phyloP scores from a whole-genome alignment of 2,797 vertebrate species.

The Malacoctenus gilli region DNA sequence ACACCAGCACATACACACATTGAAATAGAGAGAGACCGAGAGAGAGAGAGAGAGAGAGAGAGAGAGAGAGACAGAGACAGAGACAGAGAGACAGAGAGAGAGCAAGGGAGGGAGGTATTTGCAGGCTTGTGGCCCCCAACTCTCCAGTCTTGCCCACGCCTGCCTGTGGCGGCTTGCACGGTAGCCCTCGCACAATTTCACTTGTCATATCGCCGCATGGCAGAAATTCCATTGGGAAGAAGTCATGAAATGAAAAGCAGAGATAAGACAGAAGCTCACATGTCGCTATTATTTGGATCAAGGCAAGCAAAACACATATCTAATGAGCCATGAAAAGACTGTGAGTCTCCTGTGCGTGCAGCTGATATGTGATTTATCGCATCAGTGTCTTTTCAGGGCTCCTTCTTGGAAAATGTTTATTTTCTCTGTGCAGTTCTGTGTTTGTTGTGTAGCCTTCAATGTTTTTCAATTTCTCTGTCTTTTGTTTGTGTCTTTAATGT shows the following conservation, averaged over 20 bases:
- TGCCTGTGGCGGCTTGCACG: slow-evolving; percentile 63
- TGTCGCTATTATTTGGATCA: slow-evolving; percentile 26
- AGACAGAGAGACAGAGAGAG: slow-evolving; percentile 31
- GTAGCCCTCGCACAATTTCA: slow-evolving; percentile 26
- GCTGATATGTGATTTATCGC: too few species aligned
- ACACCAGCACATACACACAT: slow-evolving; percentile 34
- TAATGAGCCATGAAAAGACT: slow-evolving; percentile 14
- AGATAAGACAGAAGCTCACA: slow-evolving; percentile 18
- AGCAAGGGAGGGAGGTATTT: slow-evolving; percentile 58
- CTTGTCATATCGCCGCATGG: slow-evolving; percentile 56
- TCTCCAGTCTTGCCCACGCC: slow-evolving; percentile 55
- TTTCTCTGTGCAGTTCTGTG: neutral
- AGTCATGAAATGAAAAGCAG: slow-evolving; percentile 26
- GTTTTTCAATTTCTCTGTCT: too few species aligned
- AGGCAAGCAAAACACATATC: slow-evolving; percentile 5
- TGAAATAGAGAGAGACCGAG: slow-evolving; percentile 27
- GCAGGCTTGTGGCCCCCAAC: slow-evolving; percentile 45
- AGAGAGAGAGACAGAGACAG: slow-evolving; percentile 34
- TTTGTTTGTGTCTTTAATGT: too few species aligned
- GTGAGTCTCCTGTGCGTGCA: neutral
- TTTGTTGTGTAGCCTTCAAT: too few species aligned
- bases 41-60: slow-evolving; percentile 26
- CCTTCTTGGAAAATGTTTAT: neutral
- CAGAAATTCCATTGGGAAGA: slow-evolving; percentile 57
- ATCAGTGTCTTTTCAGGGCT: neutral